Percentiles rank a stretch among this genome's conserved stretches.
Conservation (phyloP, 2,113 vertebrate species). For the Emydocephalus ijimae region DNA sequence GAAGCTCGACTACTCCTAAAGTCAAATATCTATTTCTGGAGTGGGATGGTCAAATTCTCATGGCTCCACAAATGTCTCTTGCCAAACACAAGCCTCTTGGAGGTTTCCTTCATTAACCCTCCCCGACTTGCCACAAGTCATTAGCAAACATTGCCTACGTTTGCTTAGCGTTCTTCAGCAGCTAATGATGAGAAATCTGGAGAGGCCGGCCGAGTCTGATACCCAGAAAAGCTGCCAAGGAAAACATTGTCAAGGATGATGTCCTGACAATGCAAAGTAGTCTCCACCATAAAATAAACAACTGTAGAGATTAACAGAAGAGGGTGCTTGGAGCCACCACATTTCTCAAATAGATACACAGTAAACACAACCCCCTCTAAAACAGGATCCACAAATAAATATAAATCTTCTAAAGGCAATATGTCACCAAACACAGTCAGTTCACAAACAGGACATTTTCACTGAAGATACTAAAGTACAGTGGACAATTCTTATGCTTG, state of each 20-base stretch:
- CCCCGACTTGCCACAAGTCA: slow-evolving; percentile 21
- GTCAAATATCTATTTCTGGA: background rate
- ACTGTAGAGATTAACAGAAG: slow-evolving; percentile 47
- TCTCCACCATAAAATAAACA: slow-evolving; percentile 62
- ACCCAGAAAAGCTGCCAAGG: slow-evolving; percentile 55
- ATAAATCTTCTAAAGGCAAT: background rate
- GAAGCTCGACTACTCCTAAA: background rate
- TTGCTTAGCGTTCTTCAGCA: slow-evolving; percentile 9
- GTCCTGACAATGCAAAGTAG: slow-evolving; percentile 63
- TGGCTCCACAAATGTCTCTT: background rate
- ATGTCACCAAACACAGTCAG: background rate
- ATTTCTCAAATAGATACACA: slow-evolving; percentile 9
- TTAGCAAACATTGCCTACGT: slow-evolving; percentile 43
- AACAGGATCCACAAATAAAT: slow-evolving; percentile 9
- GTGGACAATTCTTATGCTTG: background rate
- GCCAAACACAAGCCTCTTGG: slow-evolving; percentile 18
- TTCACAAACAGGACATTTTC: background rate
- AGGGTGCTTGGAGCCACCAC: slow-evolving; percentile 36
- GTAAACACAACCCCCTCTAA: slow-evolving; percentile 15
- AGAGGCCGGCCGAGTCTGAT: slow-evolving; percentile 47
- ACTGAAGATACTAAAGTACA: background rate
- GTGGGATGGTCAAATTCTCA: background rate
- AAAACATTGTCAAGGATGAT: slow-evolving; percentile 54
- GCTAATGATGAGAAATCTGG: slow-evolving; percentile 50
- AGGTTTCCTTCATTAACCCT: slow-evolving; percentile 45